Evolutionary conservation across 2,888 invertebrate species (phyloP), one percentile per base, ranked within the genome.

Genomic region (Iselma pallidipennis): DNA sequence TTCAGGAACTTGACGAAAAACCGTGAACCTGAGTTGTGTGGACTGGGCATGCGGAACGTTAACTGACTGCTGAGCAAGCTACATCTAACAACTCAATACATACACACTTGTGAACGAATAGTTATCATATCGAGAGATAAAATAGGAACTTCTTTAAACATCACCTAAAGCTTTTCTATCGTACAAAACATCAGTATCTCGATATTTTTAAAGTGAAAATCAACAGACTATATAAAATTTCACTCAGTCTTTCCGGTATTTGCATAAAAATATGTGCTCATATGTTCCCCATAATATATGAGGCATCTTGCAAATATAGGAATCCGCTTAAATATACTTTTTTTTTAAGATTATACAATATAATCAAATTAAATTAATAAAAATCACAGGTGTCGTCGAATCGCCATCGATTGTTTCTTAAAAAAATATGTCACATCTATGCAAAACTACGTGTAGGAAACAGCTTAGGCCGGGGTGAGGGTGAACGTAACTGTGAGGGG

Each of bases 401-500:
- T 81, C 82, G 81, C 81, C 81, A 78, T 81, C 78, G 76, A 76
- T 78, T 77, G 76, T 75, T 78, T 75, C 72, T 78, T 80, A 79
- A 80, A 80, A 80, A 80, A 80, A 80, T 80, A 80, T 78, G 77
- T 78, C 76, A 78, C 77, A 77, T 78, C 76, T 78, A 78, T 76
- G 77, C 76, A 78, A 77, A 45, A 45, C 75, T 78, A 76, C 74
- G 72, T 74, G 75, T 76, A 76, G 75, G 73, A 72, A 77, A 75
- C 72, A 66, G 68, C 67, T 75, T 91, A 94, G 85, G 95, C 94
- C 77, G 96, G 96, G 81, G 94, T 96, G 74, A 97, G 89, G 81
- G 91, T 94, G 81, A 97, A 95, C 82, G 95, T 94, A 77, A 95
- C 91, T 74, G 94, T 94, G 75, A 95, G 87, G 73, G 93, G 91